Conservation (phyloP, 2,113 vertebrate species). For the Microcebus griseorufus region DNA sequence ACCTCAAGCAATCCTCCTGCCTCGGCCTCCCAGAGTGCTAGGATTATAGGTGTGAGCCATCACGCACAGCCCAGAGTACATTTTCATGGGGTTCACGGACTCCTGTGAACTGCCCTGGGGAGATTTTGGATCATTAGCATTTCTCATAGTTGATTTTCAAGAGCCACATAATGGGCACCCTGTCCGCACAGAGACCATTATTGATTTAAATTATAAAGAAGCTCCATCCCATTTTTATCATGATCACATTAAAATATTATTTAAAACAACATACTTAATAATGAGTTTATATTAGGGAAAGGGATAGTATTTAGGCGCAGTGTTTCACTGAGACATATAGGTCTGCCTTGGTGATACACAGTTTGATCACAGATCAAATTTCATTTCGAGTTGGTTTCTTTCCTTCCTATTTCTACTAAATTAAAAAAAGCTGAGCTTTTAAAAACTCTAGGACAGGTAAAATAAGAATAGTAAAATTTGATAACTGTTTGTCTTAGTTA, state of each 20-base stretch:
- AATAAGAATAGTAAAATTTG: slow-evolving; percentile 18
- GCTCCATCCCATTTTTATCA: neutral
- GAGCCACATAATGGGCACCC: neutral
- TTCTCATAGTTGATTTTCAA: slow-evolving; percentile 50
- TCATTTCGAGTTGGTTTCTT: slow-evolving; percentile 19
- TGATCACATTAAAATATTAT: neutral
- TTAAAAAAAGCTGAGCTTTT: neutral
- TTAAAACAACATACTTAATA: slow-evolving; percentile 30
- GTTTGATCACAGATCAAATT: neutral
- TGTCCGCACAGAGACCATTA: neutral
- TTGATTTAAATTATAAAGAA: slow-evolving; percentile 34
- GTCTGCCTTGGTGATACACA: neutral
- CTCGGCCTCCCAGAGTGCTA: too few species aligned
- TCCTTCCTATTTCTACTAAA: slow-evolving; percentile 34
- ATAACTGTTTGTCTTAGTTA: slow-evolving; percentile 18
- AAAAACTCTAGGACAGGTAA: neutral
- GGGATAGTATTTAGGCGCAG: neutral
- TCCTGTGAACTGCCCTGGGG: neutral
- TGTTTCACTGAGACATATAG: slow-evolving; percentile 15
- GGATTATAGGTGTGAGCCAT: too few species aligned
- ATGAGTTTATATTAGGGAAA: neutral
- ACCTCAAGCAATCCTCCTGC: too few species aligned
- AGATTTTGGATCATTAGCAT: neutral
- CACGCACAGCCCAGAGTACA: neutral
- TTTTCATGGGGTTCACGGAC: slow-evolving; percentile 17